phyloP scores from a whole-genome alignment of 2,888 invertebrate species.

The Perdita meconis region DNA sequence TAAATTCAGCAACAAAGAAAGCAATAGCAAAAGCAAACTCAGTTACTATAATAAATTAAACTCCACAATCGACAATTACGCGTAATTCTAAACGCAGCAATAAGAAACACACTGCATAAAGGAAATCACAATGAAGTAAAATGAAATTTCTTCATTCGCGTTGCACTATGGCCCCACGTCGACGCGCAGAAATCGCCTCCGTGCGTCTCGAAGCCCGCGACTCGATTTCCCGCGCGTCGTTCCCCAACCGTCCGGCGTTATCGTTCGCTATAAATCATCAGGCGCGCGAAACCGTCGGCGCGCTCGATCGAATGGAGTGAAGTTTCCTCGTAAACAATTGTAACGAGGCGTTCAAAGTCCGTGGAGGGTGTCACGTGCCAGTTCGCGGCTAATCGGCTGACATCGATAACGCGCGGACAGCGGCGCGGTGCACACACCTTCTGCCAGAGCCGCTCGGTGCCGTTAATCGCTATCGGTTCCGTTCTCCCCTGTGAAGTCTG shows the following conservation, averaged over 20 bases:
- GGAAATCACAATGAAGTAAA: too few relatives aligned
- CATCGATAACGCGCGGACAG: constrained; percentile 55
- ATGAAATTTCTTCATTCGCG: neutral
- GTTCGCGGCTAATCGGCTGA: constrained; percentile 57
- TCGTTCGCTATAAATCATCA: constrained; percentile 56
- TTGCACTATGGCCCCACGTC: too few relatives aligned
- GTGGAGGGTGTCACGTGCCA: constrained; percentile 71
- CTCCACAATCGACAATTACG: too few relatives aligned
- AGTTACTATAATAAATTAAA: too few relatives aligned
- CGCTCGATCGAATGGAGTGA: constrained; percentile 46
- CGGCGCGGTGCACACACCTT: constrained; percentile 38
- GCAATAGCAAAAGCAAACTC: too few relatives aligned
- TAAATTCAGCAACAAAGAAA: too few relatives aligned
- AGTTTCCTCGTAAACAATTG: constrained; percentile 67
- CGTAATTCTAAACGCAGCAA: too few relatives aligned
- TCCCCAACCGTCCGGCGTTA: constrained; percentile 44
- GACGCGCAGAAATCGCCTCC: neutral
- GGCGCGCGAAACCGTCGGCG: constrained; percentile 12
- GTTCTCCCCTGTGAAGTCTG: constrained; percentile 79
- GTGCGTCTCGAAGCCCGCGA: neutral
- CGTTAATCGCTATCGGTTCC: constrained; percentile 70
- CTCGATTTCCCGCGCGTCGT: constrained; percentile 8
- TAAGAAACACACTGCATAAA: too few relatives aligned
- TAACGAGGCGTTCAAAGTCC: constrained; percentile 72
- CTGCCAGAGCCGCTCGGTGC: constrained; percentile 21